Conservation (phyloP, 64 coral and sea anemone genomes). For the Acropora yongei region DNA sequence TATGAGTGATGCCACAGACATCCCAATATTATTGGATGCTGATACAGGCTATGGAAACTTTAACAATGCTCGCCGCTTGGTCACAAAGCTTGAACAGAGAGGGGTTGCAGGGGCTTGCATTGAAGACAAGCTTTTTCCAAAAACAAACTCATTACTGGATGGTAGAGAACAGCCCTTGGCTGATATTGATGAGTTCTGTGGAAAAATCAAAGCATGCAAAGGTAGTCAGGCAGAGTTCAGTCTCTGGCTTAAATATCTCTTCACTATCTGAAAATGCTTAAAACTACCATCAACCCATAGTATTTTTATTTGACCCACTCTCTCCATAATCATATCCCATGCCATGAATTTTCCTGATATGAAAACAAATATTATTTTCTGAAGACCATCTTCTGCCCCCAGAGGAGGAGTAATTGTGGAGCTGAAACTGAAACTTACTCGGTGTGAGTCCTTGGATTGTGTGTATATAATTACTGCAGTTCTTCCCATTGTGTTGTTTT, state of each 20-base stretch:
- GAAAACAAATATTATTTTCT: no score
- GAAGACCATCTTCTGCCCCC: no score
- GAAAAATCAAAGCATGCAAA: conserved; percentile 99
- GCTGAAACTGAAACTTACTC: no score
- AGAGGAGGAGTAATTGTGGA: no score
- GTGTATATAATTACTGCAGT: no score
- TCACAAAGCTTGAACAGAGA: conserved; percentile 92
- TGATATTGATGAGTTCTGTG: conserved; percentile 94
- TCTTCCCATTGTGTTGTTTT: no score
- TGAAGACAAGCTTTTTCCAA: conserved; percentile 99
- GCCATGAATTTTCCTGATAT: no score
- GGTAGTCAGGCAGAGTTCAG: conserved; percentile 35
- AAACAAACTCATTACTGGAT: conserved; percentile 97
- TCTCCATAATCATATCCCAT: no score
- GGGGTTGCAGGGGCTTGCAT: conserved; percentile 92
- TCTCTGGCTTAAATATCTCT: not conserved
- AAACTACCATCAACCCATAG: no score
- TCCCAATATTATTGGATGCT: conserved; percentile 96
- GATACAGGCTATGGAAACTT: conserved; percentile 99
- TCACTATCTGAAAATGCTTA: no score
- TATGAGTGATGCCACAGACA: conserved; percentile 98
- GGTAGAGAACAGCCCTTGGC: conserved; percentile 94
- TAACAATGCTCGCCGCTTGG: conserved; percentile 94
- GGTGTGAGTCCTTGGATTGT: no score
- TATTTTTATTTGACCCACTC: no score